A percentile compares a stretch with the other conserved stretches of the same genome.
Conservation (phyloP, 2,797 vertebrate genomes). For the Eurystomus glaucurus region DNA sequence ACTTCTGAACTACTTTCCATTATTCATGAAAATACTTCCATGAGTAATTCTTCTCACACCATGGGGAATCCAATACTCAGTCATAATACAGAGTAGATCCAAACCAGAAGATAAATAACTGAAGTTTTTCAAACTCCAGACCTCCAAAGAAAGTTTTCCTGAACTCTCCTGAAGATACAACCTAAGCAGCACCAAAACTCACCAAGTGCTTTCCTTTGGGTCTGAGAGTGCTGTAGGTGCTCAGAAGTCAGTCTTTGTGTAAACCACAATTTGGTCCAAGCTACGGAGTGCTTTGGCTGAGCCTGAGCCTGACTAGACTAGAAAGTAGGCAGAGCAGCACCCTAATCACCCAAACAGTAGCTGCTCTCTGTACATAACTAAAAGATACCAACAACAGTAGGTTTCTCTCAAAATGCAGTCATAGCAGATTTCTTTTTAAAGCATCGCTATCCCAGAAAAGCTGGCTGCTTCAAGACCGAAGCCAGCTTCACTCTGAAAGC, state of each 20-base stretch:
- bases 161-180: background rate
- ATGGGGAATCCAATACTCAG: background rate
- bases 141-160: background rate
- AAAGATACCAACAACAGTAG: background rate
- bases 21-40: background rate
- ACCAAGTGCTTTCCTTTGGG: background rate
- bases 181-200: background rate
- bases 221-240: background rate
- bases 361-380: background rate
- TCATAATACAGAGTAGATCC: background rate
- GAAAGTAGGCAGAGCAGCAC: background rate
- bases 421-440: background rate
- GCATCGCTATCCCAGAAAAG: background rate
- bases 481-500: background rate
- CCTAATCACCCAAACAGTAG: rapidly evolving
- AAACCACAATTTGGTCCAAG: background rate
- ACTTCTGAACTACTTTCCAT: background rate
- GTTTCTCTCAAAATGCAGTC: background rate
- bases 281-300: rapidly evolving
- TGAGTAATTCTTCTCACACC: background rate
- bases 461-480: background rate
- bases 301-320: background rate
- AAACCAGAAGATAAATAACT: background rate
- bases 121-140: background rate
- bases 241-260: background rate